Evolutionary conservation across 2,888 invertebrate genomes (phyloP).

Genomic region (Thysanoteuthis rhombus): DNA sequence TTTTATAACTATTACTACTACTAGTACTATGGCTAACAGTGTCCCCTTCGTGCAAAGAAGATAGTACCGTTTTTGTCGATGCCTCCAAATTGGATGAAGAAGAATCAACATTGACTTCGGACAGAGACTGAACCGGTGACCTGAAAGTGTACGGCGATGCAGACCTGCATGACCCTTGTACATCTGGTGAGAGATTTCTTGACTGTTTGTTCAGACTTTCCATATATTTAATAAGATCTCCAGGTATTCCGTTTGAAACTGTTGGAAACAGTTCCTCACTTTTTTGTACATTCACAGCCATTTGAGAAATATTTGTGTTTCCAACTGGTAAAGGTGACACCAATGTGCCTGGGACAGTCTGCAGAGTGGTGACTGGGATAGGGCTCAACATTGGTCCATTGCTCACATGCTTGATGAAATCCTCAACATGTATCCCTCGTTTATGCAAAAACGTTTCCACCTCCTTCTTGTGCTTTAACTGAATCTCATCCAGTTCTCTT

Average conservation of each 20-base stretch:
- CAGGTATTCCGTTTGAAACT: neutral
- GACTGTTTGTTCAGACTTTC: slow-evolving; percentile 23
- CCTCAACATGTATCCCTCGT: slow-evolving; percentile 42
- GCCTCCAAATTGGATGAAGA: slow-evolving; percentile 19
- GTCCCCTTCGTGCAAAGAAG: slow-evolving; percentile 13
- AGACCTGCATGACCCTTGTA: slow-evolving; percentile 16
- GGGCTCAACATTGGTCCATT: slow-evolving; percentile 46
- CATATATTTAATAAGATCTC: slow-evolving; percentile 15
- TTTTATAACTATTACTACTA: neutral
- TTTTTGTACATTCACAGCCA: slow-evolving; percentile 31
- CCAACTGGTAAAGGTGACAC: slow-evolving; percentile 30
- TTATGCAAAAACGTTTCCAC: slow-evolving; percentile 46
- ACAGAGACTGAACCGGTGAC: slow-evolving; percentile 25
- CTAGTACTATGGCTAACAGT: neutral
- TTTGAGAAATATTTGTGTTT: slow-evolving; percentile 25
- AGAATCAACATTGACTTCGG: slow-evolving; percentile 17
- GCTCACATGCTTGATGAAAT: slow-evolving; percentile 29
- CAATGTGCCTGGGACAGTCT: slow-evolving; percentile 29
- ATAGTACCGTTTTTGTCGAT: neutral
- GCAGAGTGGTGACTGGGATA: slow-evolving; percentile 41
- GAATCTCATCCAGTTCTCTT: slow-evolving; percentile 46
- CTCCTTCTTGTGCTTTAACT: slow-evolving; percentile 48
- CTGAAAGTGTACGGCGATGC: slow-evolving; percentile 19
- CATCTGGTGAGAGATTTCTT: slow-evolving; percentile 28
- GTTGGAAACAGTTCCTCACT: slow-evolving; percentile 28